A percentile compares a stretch with the other conserved stretches of the same genome.
These are phyloP conservation scores for Caenorhabditis japonica DNA, from an alignment of 2,888 invertebrate species.

Conservation along the genomic window DNA sequence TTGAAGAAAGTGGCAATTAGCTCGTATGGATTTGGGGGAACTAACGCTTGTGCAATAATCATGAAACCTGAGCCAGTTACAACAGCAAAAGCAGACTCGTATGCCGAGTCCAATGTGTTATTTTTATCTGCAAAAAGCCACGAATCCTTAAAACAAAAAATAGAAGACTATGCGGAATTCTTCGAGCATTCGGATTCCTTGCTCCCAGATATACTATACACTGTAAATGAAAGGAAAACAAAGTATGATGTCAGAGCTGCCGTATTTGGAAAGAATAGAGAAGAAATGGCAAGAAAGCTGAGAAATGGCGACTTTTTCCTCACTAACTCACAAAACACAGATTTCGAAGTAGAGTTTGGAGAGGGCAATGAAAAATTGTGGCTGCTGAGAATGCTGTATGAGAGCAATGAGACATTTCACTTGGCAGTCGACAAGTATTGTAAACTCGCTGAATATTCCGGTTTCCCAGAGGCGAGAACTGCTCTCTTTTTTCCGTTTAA, in stretches of 20 bases:
- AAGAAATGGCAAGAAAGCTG: constrained; percentile 51
- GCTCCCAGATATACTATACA: constrained; percentile 56
- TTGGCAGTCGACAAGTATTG: constrained; percentile 47
- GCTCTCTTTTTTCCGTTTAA: constrained; percentile 58
- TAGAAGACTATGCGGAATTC: constrained; percentile 48
- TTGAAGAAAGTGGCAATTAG: constrained; percentile 55
- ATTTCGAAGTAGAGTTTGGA: constrained; percentile 50
- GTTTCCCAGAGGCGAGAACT: constrained; percentile 49
- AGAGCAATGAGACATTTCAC: constrained; percentile 44
- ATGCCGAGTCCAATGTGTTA: constrained; percentile 49
- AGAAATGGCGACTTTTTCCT: constrained; percentile 16
- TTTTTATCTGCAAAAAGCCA: constrained; percentile 61
- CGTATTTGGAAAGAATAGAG: constrained; percentile 48
- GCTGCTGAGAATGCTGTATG: constrained; percentile 50
- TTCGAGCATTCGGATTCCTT: constrained; percentile 36
- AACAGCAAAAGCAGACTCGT: not conserved
- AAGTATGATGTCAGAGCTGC: constrained; percentile 53
- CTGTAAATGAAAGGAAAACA: constrained; percentile 53
- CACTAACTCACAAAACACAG: constrained; percentile 16
- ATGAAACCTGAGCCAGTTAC: constrained; percentile 14
- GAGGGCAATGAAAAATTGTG: constrained; percentile 54
- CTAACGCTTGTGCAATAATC: constrained; percentile 61
- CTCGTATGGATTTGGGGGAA: constrained; percentile 66
- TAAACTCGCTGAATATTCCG: constrained; percentile 41
- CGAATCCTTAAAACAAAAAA: constrained; percentile 46